A percentile compares a stretch with the other conserved stretches of the same genome.
Evolutionary conservation across 2,113 vertebrate genomes (phyloP).

Genomic region (Quiscalus mexicanus): DNA sequence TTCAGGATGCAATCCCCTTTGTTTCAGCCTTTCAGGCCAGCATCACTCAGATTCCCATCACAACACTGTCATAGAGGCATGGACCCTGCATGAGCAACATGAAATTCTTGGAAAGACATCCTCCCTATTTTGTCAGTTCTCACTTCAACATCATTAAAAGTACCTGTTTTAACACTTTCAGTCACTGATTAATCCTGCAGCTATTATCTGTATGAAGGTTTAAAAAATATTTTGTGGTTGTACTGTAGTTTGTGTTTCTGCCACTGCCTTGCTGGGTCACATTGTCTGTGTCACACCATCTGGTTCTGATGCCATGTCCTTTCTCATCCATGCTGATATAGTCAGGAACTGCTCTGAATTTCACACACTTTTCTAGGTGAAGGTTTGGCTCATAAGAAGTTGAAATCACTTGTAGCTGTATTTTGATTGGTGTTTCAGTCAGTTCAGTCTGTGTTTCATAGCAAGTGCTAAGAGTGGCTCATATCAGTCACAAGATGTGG

Average conservation of each 20-base stretch:
- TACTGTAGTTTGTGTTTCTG: background rate
- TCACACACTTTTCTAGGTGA: background rate
- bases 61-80: background rate
- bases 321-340: background rate
- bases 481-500: background rate
- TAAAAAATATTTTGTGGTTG: background rate
- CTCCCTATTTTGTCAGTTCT: background rate
- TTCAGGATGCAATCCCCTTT: background rate
- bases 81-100: background rate
- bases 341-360: background rate
- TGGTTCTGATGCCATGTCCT: background rate
- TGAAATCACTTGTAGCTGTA: background rate
- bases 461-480: background rate
- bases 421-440: background rate
- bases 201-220: background rate
- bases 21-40: background rate
- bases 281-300: accelerated
- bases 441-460: background rate
- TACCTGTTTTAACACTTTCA: background rate
- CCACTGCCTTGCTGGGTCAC: background rate
- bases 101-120: accelerated
- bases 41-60: background rate
- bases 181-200: background rate
- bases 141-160: background rate
- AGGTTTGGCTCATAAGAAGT: background rate